Evolutionary conservation across 2,888 invertebrate species (phyloP), one percentile per base, ranked within the genome.

Genomic region (Spilosoma lubricipeda): DNA sequence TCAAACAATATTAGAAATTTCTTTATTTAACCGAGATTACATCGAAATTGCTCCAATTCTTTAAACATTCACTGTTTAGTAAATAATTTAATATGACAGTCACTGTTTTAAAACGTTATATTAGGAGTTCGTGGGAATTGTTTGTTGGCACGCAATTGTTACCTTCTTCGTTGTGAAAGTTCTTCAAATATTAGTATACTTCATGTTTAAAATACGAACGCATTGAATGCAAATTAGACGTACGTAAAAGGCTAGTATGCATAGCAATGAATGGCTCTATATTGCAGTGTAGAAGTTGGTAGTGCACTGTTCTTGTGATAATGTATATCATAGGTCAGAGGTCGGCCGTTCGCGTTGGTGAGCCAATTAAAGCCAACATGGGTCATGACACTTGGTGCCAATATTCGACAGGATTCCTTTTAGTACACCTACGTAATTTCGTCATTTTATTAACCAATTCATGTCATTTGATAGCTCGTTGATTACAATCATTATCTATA

Each of bases 261-360:
- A 52, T 71, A 77, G 79, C 74, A 80, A 78, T 75, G 80, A 78
- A 81, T 83, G 81, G 59, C 64, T 70, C 66, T 73, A 71, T 71
- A 77, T 79, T 81, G 84, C 85, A 80, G 75, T 83, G 85, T 89
- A 88, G 71, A 76, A 82, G 77, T 85, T 82, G 78, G 73, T 74
- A 84, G 78, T 81, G 84, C 84, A 82, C 78, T 84, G 81, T 79
- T 81, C 83, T 80, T 81, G 85, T 86, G 91, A 93, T 93, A 93
- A 93, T 89, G 90, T 92, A 88, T 93, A 93, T 91, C 92, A 84
- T 85, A 87, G 95, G 94, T 94, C 94, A 95, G 88, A 91, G 95
- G 92, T 93, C 95, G 94, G 95, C 90, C 94, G 82, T 95, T 95
- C 93, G 89, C 93, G 92, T 84, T 87, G 88, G 80, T 80, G 87